Base-by-base conservation (phyloP, 2,113 vertebrate species). In the Verasper variegatus region DNA sequence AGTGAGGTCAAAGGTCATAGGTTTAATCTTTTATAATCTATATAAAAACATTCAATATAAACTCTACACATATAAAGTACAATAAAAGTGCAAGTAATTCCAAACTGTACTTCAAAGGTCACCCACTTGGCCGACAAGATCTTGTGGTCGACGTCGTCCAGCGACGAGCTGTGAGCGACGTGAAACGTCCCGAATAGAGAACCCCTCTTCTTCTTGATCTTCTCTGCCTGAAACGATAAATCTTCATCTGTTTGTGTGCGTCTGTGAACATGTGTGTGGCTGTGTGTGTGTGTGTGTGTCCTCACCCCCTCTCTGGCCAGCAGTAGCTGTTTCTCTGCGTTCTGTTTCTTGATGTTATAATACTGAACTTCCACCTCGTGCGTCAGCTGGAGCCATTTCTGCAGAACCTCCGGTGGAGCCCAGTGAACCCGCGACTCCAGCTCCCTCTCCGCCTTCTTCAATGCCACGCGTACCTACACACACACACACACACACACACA, bases 121-220 rank as follows among this genome's bases (percentile, higher is more conserved):
- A 94, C 97, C 97, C 87, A 99, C 97, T 98, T 99, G 64, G 98
- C 98, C 0, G 96, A 95, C 13, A 99, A 77, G 81, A 99, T 99
- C 91, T 99, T 97, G 66, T 99, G 97, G 88, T 99, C 97, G 0
- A 99, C 97, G 0, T 98, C 97, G 0, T 99, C 98, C 71, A 99
- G 91, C 0, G 98, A 98, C 3, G 97, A 98, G 77, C 97, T 98
- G 92, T 98, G 98, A 59, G 98, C 98, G 23, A 99, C 97, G 0
- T 98, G 96, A 55, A 99, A 98, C 0, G 97, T 98, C 13, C 98
- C 97, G 62, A 99, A 98, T 67, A 99, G 89, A 1, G 98, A 97
- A 81, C 96, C 97, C 59, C 96, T 92, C 94, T 99, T 99, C 95
- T 97, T 98, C 73, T 98, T 98, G n/a, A 98, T 98, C 89, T 97